Percentiles rank a stretch among this genome's conserved stretches.
These are phyloP conservation scores for Nemurella pictetii DNA, from an alignment of 2,888 invertebrate genomes.

Conservation along the genomic window DNA sequence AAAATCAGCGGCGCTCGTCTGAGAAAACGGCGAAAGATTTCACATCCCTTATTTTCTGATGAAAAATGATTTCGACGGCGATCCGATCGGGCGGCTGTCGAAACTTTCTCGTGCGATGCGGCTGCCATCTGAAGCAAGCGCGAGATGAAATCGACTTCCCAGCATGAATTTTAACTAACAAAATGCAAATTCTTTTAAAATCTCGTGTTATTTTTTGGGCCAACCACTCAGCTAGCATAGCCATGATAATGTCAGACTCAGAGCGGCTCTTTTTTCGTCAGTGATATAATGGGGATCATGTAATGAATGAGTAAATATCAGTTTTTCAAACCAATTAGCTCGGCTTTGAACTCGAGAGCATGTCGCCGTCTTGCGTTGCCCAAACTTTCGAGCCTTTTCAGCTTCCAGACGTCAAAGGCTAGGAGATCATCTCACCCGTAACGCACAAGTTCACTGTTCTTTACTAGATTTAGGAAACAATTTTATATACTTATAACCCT, in stretches of 20 bases:
- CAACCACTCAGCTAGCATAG: not conserved
- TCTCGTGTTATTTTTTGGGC: not conserved
- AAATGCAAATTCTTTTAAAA: not conserved
- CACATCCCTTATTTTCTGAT: not conserved
- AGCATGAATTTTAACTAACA: not conserved
- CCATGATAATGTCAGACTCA: not conserved
- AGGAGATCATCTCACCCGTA: not conserved
- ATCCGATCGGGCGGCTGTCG: not conserved
- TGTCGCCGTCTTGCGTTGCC: not conserved
- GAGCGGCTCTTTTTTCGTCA: not conserved
- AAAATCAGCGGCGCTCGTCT: not conserved
- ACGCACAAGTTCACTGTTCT: not conserved
- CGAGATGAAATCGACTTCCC: not conserved
- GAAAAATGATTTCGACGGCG: not conserved
- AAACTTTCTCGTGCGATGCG: not conserved
- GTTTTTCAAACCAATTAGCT: not conserved
- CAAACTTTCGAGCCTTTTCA: not conserved
- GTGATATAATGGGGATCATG: not conserved
- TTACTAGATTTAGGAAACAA: not conserved
- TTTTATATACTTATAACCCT: not conserved
- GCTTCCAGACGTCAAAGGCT: not conserved
- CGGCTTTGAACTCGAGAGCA: not conserved
- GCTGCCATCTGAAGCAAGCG: not conserved
- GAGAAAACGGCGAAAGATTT: not conserved
- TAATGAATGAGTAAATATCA: not conserved